Conservation (phyloP, 2,888 invertebrate genomes). For the Tineola bisselliella region DNA sequence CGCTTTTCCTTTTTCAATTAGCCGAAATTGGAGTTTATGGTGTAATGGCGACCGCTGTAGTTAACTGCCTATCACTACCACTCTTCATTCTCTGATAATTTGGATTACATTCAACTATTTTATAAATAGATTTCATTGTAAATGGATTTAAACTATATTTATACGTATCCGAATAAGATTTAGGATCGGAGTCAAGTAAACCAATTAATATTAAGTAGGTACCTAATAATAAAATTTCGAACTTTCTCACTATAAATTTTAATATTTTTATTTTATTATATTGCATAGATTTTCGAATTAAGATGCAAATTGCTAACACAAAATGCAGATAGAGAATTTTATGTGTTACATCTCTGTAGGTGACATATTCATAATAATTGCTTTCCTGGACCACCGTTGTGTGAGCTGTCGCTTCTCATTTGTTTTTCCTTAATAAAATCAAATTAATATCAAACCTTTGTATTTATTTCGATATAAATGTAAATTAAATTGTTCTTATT, state of each 20-base stretch:
- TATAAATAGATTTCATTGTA: background rate
- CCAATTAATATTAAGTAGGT: no score
- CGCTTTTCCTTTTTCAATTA: slow-evolving; percentile 64
- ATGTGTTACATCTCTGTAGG: slow-evolving; percentile 45
- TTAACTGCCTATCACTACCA: slow-evolving; percentile 29
- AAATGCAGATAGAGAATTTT: background rate
- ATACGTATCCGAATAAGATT: no score
- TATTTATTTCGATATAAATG: slow-evolving; percentile 31
- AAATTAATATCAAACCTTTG: slow-evolving; percentile 27
- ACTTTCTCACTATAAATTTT: slow-evolving; percentile 1
- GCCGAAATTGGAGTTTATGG: slow-evolving; percentile 53
- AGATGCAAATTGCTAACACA: background rate
- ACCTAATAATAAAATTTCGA: background rate
- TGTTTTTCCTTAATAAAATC: slow-evolving; percentile 34
- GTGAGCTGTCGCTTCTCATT: slow-evolving; percentile 27
- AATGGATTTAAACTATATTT: background rate
- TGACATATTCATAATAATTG: slow-evolving; percentile 20
- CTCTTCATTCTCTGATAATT: background rate
- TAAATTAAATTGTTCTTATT: slow-evolving; percentile 8
- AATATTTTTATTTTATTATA: background rate
- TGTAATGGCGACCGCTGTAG: slow-evolving; percentile 37
- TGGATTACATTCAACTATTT: background rate
- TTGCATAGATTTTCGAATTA: background rate
- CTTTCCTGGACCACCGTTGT: slow-evolving; percentile 4
- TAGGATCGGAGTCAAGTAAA: no score